phyloP scores from a whole-genome alignment of 92 coral and sea anemone genomes.

The Porites lobata region DNA sequence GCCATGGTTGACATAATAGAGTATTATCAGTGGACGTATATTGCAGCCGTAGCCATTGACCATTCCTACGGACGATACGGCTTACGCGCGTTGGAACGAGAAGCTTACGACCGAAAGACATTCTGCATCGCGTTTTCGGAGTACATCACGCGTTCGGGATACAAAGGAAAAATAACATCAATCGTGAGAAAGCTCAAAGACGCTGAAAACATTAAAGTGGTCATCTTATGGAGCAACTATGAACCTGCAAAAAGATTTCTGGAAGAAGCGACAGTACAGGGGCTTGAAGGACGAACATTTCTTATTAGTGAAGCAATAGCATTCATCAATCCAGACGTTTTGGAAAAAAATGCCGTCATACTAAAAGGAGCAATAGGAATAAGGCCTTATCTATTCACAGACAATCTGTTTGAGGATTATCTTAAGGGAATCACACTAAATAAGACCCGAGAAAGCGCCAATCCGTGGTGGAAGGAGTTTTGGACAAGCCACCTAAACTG shows the following conservation, averaged over 20 bases:
- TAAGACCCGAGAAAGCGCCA: slow-evolving; percentile 25
- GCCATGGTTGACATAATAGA: slow-evolving; percentile 90
- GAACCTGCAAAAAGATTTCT: slow-evolving; percentile 84
- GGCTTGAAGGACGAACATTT: slow-evolving; percentile 77
- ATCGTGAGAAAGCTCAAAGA: slow-evolving; percentile 78
- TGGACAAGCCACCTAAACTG: slow-evolving; percentile 69
- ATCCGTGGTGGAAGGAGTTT: slow-evolving; percentile 84
- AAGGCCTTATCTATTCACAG: slow-evolving; percentile 56
- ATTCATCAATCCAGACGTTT: slow-evolving; percentile 63
- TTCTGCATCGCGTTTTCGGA: slow-evolving; percentile 89
- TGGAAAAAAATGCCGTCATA: slow-evolving; percentile 63
- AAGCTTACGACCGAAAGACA: slow-evolving; percentile 78
- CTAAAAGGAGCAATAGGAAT: slow-evolving; percentile 78
- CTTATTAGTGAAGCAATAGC: slow-evolving; percentile 85
- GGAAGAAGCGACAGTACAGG: slow-evolving; percentile 76
- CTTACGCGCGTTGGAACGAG: slow-evolving; percentile 83
- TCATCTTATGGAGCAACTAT: slow-evolving; percentile 85
- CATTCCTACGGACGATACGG: slow-evolving; percentile 90
- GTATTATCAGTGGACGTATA: slow-evolving; percentile 77
- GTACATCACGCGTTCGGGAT: slow-evolving; percentile 81
- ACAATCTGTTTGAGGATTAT: slow-evolving; percentile 51
- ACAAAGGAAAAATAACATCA: slow-evolving; percentile 73
- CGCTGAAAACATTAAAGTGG: slow-evolving; percentile 72
- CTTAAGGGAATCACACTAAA: slow-evolving; percentile 57
- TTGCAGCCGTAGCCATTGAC: slow-evolving; percentile 85